Base-by-base conservation (phyloP, 2,888 invertebrate species). In the Aplocera efformata region DNA sequence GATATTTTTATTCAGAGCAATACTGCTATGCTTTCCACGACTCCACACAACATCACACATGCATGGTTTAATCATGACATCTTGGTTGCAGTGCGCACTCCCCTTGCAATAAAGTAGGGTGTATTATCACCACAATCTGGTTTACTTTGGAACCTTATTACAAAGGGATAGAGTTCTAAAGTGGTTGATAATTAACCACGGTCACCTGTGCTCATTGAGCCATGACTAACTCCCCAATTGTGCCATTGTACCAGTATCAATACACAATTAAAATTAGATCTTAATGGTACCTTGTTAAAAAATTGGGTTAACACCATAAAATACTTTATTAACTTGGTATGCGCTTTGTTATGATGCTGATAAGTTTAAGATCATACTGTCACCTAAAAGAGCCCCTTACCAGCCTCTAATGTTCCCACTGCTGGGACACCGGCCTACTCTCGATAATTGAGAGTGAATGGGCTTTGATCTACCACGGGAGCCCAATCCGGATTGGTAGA, bases 201-300 rank as follows among this genome's bases (percentile, higher is more conserved):
- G 11, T 34, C 40, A 41, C 36, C 35, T 35, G 42, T 32, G 29
- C 32, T 25, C 37, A 23, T 11, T 41, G 6, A 17, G 39, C 7
- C 32, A 6, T n/a, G n/a, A 22, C 7, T 7, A 22, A n/a, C 6
- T 3, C 6, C 22, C 22, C 6, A 22, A 5, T 20, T 26, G 33
- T 44, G 24, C 29, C 30, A 17, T 39, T 31, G 34, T 44, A 22
- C 30, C 38, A 33, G 30, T 10, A 45, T 36, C 45, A 45, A 45
- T 45, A 45, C 40, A 32, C 40, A 17, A 36, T 45, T 36, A 36
- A 29, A 26, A 30, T 10, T 7, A 25, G 26, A 10, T 30, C n/a
- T 10, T 23, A 40, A 22, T 20, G 29, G 25, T 36, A 36, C 35
- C 21, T 27, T 32, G 31, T 37, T 33, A 26, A 13, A 1, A 35